A percentile compares a stretch with the other conserved stretches of the same genome.
These are phyloP conservation scores for Conops quadrifasciatus DNA, from an alignment of 2,888 invertebrate species.

Conservation along the genomic window DNA sequence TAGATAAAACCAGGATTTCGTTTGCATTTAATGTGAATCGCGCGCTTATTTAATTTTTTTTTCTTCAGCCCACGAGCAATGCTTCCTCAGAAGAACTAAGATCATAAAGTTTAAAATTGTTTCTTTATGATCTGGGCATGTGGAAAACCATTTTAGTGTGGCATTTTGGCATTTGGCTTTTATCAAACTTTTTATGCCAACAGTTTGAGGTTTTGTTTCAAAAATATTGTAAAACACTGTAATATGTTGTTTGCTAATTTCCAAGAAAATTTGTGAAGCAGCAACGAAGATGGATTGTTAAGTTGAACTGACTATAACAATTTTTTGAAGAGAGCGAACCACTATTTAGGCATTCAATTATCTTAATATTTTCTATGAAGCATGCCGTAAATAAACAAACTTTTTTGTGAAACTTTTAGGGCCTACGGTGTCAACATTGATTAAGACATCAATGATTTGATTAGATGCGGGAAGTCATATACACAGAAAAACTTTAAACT, in stretches of 20 bases:
- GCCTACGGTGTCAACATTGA: constrained; percentile 15
- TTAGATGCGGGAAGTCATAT: not conserved
- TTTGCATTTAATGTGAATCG: no score
- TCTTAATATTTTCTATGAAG: constrained; percentile 28
- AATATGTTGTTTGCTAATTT: not conserved
- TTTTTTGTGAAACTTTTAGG: constrained; percentile 23
- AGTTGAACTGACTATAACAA: no score
- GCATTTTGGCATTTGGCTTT: not conserved
- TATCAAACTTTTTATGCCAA: not conserved
- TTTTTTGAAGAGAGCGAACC: not conserved
- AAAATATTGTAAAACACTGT: not conserved
- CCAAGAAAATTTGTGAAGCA: no score
- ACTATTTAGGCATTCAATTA: constrained; percentile 1
- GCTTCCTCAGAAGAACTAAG: not conserved
- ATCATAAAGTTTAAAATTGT: not conserved
- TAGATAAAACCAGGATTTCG: no score
- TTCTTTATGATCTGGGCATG: not conserved
- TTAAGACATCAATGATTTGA: constrained; percentile 31
- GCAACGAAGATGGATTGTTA: not conserved
- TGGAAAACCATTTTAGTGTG: not conserved
- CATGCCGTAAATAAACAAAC: constrained; percentile 15
- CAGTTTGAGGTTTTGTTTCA: not conserved
- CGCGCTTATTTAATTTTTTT: no score
- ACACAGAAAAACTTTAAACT: not conserved
- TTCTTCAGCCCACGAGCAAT: not conserved